Base-by-base conservation (phyloP, 2,113 vertebrate genomes). In the Chloropsis cyanopogon region DNA sequence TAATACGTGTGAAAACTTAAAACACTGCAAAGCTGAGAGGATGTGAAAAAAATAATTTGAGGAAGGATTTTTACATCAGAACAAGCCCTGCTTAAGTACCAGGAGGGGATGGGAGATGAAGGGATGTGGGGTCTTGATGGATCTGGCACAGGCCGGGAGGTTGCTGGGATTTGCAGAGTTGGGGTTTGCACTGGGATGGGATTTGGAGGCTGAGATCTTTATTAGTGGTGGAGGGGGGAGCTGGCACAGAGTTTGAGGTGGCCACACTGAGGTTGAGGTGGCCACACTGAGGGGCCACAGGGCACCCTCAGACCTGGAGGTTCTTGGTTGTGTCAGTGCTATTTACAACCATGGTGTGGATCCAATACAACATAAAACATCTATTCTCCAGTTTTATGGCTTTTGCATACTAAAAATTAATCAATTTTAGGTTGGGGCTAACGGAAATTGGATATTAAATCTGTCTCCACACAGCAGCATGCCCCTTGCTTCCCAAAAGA, bases 51-150 rank as follows among this genome's bases (percentile, higher is more conserved):
- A 63, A 16, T 41, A 59, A 85, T 46, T 79, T 0, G 5, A 59
- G 77, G 46, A 23, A 37, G 53, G 18, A 18, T 53, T 88, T 63
- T 86, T 81, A 15, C 25, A 29, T 66, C 8, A 16, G 21, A 83
- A 35, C 0, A 41, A 88, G 17, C 39, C 15, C 14, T 35, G 3
- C 24, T 50, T 37, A 33, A 68, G 49, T 42, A 5, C 18, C 13
- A 2, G 63, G 52, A 90, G 29, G 33, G 49, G 33, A 13, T 10
- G 61, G 75, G 68, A 86, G 59, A 11, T n/a, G 61, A 28, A 80
- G 61, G 49, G 14, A 22, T 1, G 4, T 0, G 8, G 46, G 15
- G 12, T 75, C 20, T n/a, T 1, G 2, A 11, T 31, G 41, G 80
- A 23, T 5, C 56, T 82, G 56, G 65, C 37, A 26, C n/a, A 14